These are phyloP conservation scores for Hyalella azteca DNA, from an alignment of 2,888 invertebrate genomes.

Conservation along the genomic window DNA sequence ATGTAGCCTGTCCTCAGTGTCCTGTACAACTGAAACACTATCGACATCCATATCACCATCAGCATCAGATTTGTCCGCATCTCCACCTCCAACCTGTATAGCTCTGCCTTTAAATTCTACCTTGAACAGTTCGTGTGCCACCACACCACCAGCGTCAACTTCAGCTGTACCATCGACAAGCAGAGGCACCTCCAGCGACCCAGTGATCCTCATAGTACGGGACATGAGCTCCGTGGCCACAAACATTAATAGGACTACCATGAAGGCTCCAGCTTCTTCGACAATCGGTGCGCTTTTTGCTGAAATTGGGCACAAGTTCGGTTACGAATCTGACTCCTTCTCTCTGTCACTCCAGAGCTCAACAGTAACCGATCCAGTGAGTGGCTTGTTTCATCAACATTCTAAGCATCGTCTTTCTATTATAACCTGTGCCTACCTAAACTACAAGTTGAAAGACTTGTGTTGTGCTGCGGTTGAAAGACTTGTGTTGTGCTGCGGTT, in stretches of 20 bases:
- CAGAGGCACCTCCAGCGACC: neutral
- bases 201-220: constrained; percentile 47
- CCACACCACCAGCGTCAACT: neutral
- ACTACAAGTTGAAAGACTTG: too few relatives aligned
- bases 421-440: too few relatives aligned
- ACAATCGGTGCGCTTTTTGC: constrained; percentile 62
- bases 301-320: constrained; percentile 65
- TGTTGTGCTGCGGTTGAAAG: too few relatives aligned
- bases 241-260: constrained; percentile 44
- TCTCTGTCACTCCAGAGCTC: constrained; percentile 63
- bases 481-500: too few relatives aligned
- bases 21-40: constrained; percentile 13
- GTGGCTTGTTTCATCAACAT: neutral
- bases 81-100: neutral
- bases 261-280: constrained; percentile 45
- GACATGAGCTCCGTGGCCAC: constrained; percentile 50
- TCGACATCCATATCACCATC: constrained; percentile 35
- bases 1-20: constrained; percentile 13
- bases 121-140: neutral
- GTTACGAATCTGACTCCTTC: constrained; percentile 66
- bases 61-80: constrained; percentile 4
- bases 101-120: neutral
- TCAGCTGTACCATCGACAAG: neutral
- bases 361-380: neutral
- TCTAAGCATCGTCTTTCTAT: too few relatives aligned